Evolutionary conservation across 2,888 invertebrate species (phyloP).

Genomic region (Magallana nippona): DNA sequence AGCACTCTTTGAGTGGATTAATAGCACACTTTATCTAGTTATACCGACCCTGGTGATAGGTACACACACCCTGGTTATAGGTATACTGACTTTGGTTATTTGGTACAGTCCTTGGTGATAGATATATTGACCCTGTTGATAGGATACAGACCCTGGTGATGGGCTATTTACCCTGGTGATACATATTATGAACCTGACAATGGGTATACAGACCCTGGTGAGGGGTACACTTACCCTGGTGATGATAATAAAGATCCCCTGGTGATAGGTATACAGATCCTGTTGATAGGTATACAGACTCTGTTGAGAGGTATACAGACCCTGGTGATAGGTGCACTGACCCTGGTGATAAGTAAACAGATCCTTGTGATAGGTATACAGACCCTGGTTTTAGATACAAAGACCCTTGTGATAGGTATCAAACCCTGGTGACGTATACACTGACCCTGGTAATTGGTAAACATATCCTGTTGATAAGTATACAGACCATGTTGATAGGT

Average conservation of each 20-base stretch:
- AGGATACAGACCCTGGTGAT: too few species aligned
- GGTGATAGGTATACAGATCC: neutral
- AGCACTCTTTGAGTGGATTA: too few species aligned
- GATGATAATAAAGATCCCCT: neutral
- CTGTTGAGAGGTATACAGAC: neutral
- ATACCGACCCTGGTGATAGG: too few species aligned
- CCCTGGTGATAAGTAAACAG: constrained; percentile 3
- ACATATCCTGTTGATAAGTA: neutral
- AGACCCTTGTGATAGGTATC: neutral
- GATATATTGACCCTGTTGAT: too few species aligned
- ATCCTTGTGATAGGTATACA: constrained; percentile 5
- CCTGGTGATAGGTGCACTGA: neutral
- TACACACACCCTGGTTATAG: too few species aligned
- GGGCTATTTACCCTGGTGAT: too few species aligned
- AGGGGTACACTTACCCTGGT: constrained; percentile 2
- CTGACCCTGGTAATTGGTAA: neutral
- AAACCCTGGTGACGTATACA: neutral
- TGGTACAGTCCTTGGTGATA: too few species aligned
- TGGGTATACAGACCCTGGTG: neutral
- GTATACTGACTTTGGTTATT: too few species aligned
- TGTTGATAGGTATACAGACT: constrained; percentile 15
- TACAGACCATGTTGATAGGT: neutral
- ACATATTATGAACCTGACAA: neutral
- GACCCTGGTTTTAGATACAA: neutral
- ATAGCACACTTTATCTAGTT: too few species aligned